Evolutionary conservation across 2,888 invertebrate genomes (phyloP).

Genomic region (Chrysomela aeneicollis): DNA sequence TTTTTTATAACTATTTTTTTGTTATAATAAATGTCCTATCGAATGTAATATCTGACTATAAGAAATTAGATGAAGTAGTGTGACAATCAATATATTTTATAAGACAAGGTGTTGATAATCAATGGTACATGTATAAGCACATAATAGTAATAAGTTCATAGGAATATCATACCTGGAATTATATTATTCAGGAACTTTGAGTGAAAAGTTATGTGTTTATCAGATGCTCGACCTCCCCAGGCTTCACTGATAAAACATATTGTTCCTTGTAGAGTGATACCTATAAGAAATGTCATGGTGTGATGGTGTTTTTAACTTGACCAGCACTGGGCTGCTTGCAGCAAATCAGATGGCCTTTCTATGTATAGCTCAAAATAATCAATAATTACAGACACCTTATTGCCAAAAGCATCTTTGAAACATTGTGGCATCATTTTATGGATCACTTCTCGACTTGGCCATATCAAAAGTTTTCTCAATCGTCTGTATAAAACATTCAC

Average conservation of each 20-base stretch:
- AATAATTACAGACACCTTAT: slow-evolving; percentile 26
- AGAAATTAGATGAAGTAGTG: no score
- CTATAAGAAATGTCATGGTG: slow-evolving; percentile 37
- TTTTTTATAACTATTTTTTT: no score
- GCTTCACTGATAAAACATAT: slow-evolving; percentile 12
- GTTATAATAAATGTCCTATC: no score
- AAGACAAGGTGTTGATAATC: neutral
- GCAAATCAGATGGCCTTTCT: slow-evolving; percentile 24
- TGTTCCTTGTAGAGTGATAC: no score
- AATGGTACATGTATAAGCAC: no score
- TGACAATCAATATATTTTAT: no score
- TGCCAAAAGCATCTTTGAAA: slow-evolving; percentile 31
- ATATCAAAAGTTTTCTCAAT: slow-evolving; percentile 28
- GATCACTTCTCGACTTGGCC: slow-evolving; percentile 26
- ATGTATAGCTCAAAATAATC: slow-evolving; percentile 35
- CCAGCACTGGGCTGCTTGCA: slow-evolving; percentile 28
- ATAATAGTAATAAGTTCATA: neutral
- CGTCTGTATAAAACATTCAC: no score
- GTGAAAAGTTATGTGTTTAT: slow-evolving; percentile 1
- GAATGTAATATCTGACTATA: neutral
- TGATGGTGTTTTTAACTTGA: slow-evolving; percentile 36
- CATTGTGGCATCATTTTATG: slow-evolving; percentile 27
- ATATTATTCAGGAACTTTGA: slow-evolving; percentile 13
- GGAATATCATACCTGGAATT: neutral
- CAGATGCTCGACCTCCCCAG: slow-evolving; percentile 14